Conservation (phyloP, 2,888 invertebrate genomes). For the Cinara cedri region DNA sequence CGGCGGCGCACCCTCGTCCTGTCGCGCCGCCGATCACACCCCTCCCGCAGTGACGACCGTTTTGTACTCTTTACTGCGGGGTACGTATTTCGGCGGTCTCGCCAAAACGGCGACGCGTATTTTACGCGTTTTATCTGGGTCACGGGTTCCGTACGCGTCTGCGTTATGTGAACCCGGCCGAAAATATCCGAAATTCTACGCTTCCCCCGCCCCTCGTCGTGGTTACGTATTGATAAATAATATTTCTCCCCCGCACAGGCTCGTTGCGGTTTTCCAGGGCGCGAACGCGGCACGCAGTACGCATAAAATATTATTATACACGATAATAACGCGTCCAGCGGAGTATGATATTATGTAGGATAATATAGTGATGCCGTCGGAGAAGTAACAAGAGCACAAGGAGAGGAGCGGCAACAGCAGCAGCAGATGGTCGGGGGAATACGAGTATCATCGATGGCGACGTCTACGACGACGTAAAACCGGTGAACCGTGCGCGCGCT, state of each 20-base stretch:
- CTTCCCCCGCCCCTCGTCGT: no score
- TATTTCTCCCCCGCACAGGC: conserved; percentile 12
- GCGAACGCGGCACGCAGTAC: conserved; percentile 1
- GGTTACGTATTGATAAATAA: conserved; percentile 2
- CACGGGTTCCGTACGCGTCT: not conserved
- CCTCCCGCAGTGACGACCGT: not conserved
- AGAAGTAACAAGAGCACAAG: conserved; percentile 3
- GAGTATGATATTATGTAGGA: conserved; percentile 3
- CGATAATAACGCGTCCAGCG: conserved; percentile 3
- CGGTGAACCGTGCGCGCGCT: conserved; percentile 53
- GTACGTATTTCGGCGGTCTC: not conserved
- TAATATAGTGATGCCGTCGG: conserved; percentile 11
- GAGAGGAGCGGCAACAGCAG: conserved; percentile 18
- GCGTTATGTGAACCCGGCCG: no score
- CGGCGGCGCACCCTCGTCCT: conserved; percentile 23
- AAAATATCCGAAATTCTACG: no score
- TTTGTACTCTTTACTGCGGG: not conserved
- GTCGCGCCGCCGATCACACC: not conserved
- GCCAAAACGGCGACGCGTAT: not conserved
- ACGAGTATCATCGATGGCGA: conserved; percentile 32
- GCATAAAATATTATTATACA: not conserved
- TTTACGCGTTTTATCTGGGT: conserved; percentile 23
- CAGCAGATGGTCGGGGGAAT: conserved; percentile 43
- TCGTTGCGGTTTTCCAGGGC: conserved; percentile 18
- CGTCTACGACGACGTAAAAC: conserved; percentile 31